Base-by-base conservation (phyloP, 2,113 vertebrate species). In the Dunckerocampus dactyliophorus region DNA sequence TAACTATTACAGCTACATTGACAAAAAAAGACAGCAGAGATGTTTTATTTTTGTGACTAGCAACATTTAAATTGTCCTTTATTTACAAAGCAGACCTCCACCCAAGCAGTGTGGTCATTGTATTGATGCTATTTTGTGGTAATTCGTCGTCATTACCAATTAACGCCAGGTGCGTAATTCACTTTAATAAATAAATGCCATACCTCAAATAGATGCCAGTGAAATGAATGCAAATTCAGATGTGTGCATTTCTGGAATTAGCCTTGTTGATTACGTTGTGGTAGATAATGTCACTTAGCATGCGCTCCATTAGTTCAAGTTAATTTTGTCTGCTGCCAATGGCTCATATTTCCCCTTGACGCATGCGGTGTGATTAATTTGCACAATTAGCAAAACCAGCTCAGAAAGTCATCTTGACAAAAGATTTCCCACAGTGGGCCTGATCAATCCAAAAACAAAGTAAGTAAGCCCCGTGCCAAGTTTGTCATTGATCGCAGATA, bases 401-500 rank as follows among this genome's bases (percentile, higher is more conserved):
- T 47, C 46, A 54, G 59, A 63, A 37, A 57, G 22, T 55, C 68
- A 75, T 69, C 63, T 67, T 66, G 47, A 66, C 69, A 63, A 66
- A 75, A 83, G 73, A 80, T 66, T 72, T 63, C 69, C 63, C 11
- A n/a, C 48, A 62, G 74, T 46, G 24, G 54, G n/a, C 37, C 55
- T 51, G 62, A 65, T 69, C 61, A 57, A 69, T 60, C 45, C 28
- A 46, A 57, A 57, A 52, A 69, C 57, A 62, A 56, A 56, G 48
- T 68, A 56, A 56, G 48, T 68, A 65, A 58, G 55, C 64, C 58
- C 19, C 10, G 55, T 65, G 59, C 66, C 54, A 58, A 13, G 63
- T 53, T 67, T 69, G 58, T 71, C 64, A 69, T 77, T 80, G 65
- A 74, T 69, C 70, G 66, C 59, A 71, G 54, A 21, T 59, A 66